Evolutionary conservation across 2,888 invertebrate genomes (phyloP).

Genomic region (Endomychus coccineus): DNA sequence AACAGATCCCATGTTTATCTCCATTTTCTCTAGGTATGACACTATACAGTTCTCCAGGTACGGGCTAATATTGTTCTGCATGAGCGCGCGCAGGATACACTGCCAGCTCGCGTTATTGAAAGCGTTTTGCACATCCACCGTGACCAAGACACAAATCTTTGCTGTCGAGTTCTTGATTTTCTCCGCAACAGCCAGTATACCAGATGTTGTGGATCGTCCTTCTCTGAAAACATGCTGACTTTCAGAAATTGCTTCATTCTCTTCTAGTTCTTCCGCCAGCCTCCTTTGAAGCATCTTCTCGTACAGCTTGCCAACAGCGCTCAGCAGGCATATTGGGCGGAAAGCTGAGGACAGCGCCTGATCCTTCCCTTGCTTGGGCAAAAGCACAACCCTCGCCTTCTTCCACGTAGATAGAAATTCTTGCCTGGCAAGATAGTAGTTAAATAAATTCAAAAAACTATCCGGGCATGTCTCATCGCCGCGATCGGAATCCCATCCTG

Average conservation of each 20-base stretch:
- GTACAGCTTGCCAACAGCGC: slow-evolving; percentile 7
- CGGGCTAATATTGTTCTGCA: too few species aligned
- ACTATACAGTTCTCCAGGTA: too few species aligned
- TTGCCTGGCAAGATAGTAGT: slow-evolving; percentile 1
- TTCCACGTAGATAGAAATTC: slow-evolving; percentile 2
- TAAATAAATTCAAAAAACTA: slow-evolving; percentile 3
- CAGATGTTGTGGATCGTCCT: slow-evolving; percentile 14
- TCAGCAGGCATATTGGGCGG: slow-evolving; percentile 1
- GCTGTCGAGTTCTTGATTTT: slow-evolving; percentile 1
- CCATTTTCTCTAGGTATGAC: too few species aligned
- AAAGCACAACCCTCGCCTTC: not conserved
- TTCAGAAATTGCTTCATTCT: slow-evolving; percentile 7
- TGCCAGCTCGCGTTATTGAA: slow-evolving; percentile 6
- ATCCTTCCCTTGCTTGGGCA: slow-evolving; percentile 5
- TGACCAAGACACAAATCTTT: slow-evolving; percentile 1
- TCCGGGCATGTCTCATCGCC: slow-evolving; percentile 3
- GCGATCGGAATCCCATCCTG: not conserved
- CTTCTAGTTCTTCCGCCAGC: slow-evolving; percentile 11
- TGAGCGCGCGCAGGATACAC: too few species aligned
- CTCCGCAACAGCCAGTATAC: slow-evolving; percentile 8
- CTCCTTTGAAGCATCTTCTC: slow-evolving; percentile 10
- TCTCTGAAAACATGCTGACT: slow-evolving; percentile 18
- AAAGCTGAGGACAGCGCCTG: not conserved
- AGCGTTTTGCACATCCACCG: slow-evolving; percentile 9
- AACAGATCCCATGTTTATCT: too few species aligned